A percentile compares a stretch with the other conserved stretches of the same genome.
phyloP scores from a whole-genome alignment of 2,888 invertebrate genomes.

The Shargacucullia verbasci region DNA sequence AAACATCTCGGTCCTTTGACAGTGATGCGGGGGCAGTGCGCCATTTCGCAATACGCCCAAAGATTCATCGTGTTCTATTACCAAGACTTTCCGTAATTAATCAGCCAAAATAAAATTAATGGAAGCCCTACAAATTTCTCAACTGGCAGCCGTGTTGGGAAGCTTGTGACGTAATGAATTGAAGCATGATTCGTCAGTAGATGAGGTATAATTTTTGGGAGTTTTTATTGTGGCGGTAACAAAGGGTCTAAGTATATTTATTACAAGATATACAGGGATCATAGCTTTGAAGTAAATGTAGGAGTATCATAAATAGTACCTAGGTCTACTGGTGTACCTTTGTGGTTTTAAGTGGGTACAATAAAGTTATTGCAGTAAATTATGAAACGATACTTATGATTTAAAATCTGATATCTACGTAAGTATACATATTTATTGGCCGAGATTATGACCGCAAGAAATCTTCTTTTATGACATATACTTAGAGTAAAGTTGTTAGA shows the following conservation, averaged over 20 bases:
- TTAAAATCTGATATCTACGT: conserved; percentile 11
- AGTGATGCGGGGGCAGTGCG: conserved; percentile 15
- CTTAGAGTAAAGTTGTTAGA: no score
- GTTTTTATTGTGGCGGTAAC: conserved; percentile 18
- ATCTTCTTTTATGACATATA: not conserved
- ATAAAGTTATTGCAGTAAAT: conserved; percentile 25
- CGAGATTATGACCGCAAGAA: conserved; percentile 9
- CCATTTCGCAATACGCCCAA: conserved; percentile 20
- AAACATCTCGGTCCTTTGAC: conserved; percentile 30
- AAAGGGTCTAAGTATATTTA: conserved; percentile 39
- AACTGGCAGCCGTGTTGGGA: conserved; percentile 39
- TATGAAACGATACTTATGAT: conserved; percentile 2
- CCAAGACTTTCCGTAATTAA: conserved; percentile 48
- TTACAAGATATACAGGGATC: conserved; percentile 9
- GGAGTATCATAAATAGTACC: conserved; percentile 28
- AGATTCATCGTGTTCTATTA: conserved; percentile 24
- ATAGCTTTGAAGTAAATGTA: conserved; percentile 17
- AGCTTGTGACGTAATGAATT: conserved; percentile 24
- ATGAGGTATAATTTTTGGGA: conserved; percentile 22
- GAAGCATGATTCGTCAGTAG: not conserved
- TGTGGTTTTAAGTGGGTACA: conserved; percentile 8
- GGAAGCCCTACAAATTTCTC: conserved; percentile 41
- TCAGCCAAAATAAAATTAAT: conserved; percentile 49
- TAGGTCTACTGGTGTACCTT: conserved; percentile 8
- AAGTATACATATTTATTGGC: conserved; percentile 6